phyloP scores from a whole-genome alignment of 2,888 invertebrate species.

The Drosophila limbata region DNA sequence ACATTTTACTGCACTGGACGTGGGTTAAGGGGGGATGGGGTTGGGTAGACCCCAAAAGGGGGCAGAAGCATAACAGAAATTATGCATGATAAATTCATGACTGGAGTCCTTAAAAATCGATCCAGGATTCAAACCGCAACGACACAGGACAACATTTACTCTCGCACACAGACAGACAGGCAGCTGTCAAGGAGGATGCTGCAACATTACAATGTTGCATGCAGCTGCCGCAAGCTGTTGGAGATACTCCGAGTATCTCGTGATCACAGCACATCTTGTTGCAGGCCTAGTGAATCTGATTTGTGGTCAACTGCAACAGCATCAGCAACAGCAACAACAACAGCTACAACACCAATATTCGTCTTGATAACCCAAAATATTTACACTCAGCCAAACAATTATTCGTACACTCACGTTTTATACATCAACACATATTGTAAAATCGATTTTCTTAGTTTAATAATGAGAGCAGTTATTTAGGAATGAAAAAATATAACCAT shows the following conservation, averaged over 20 bases:
- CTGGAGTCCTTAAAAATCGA: slow-evolving; percentile 71
- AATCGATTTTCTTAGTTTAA: too few species aligned
- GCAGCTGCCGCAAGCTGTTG: slow-evolving; percentile 72
- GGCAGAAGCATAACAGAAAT: slow-evolving; percentile 11
- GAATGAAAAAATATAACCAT: too few species aligned
- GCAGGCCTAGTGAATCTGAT: slow-evolving; percentile 77
- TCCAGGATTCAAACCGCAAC: slow-evolving; percentile 57
- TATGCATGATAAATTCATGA: slow-evolving; percentile 43
- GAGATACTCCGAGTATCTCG: slow-evolving; percentile 46
- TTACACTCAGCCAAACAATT: too few species aligned
- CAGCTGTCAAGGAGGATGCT: slow-evolving; percentile 72
- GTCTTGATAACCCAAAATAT: slow-evolving; percentile 66
- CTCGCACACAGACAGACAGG: slow-evolving; percentile 47
- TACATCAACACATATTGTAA: too few species aligned
- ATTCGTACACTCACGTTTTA: too few species aligned
- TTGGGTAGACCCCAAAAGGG: slow-evolving; percentile 1
- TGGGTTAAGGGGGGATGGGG: slow-evolving; percentile 30
- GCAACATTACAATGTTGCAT: slow-evolving; percentile 3
- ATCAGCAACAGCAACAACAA: slow-evolving; percentile 11
- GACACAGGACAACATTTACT: slow-evolving; percentile 59
- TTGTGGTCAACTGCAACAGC: slow-evolving; percentile 62
- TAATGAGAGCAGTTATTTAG: too few species aligned
- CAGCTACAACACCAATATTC: slow-evolving; percentile 36
- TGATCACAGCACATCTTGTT: slow-evolving; percentile 59
- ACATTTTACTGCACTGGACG: slow-evolving; percentile 75